These are phyloP conservation scores for Aphidoletes aphidimyza DNA, from an alignment of 2,888 invertebrate genomes.

Conservation along the genomic window DNA sequence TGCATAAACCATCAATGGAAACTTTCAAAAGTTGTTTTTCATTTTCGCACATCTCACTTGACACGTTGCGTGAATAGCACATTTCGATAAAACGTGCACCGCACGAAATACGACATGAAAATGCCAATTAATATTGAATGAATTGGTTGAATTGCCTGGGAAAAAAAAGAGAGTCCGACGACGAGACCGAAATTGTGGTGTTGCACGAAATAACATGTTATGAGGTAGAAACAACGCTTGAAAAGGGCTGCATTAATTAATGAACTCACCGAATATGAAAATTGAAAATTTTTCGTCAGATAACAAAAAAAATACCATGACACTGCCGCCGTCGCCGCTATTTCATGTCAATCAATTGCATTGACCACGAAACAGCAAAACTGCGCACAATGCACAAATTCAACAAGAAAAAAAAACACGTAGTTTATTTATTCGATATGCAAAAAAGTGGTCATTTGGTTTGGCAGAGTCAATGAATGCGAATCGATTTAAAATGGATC, in stretches of 20 bases:
- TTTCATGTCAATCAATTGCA: conserved; percentile 46
- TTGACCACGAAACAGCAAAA: neutral
- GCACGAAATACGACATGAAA: neutral
- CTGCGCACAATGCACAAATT: neutral
- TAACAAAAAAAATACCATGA: too few species aligned
- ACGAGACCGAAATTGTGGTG: neutral
- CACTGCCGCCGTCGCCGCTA: too few species aligned
- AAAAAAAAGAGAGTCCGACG: neutral
- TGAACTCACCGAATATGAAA: conserved; percentile 16
- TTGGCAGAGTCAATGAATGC: neutral
- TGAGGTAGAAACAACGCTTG: neutral
- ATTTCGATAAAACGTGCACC: too few species aligned
- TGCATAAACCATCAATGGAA: neutral
- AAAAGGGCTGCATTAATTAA: neutral
- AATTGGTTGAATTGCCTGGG: neutral
- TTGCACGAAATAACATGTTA: neutral
- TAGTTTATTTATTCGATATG: neutral
- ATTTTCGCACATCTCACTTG: neutral
- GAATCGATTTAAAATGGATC: neutral
- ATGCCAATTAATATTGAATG: conserved; percentile 28
- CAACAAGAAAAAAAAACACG: neutral
- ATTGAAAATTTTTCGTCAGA: neutral
- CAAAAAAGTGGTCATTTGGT: too few species aligned
- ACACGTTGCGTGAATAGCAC: neutral
- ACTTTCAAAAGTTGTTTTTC: neutral